phyloP scores from a whole-genome alignment of 2,888 invertebrate species.

The Smittia aterrima region DNA sequence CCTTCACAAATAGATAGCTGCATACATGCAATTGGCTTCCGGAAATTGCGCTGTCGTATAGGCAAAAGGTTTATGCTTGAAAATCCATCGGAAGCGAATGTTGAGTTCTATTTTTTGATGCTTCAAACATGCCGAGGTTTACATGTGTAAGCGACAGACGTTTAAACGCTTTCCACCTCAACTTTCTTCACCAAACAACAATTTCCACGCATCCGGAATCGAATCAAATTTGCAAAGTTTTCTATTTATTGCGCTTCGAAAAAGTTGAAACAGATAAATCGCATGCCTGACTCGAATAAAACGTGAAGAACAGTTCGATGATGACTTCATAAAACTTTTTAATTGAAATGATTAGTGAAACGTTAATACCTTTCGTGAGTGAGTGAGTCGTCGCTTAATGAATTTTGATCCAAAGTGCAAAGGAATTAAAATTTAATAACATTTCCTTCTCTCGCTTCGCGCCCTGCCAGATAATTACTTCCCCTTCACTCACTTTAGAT shows the following conservation, averaged over 20 bases:
- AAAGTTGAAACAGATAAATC: slow-evolving; percentile 23
- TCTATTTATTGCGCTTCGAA: not conserved
- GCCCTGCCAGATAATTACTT: slow-evolving; percentile 18
- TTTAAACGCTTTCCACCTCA: not conserved
- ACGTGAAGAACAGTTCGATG: not conserved
- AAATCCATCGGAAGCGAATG: slow-evolving; percentile 5
- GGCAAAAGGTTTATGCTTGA: not conserved
- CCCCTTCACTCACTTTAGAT: slow-evolving; percentile 29
- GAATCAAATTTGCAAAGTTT: not conserved
- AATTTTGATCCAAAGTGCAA: slow-evolving; percentile 24
- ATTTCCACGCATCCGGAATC: slow-evolving; percentile 14
- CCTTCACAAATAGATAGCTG: slow-evolving; percentile 22
- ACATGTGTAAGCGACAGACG: slow-evolving; percentile 1
- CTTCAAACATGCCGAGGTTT: not conserved
- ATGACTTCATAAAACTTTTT: slow-evolving; percentile 13
- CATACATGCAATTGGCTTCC: not conserved
- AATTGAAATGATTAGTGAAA: slow-evolving; percentile 20
- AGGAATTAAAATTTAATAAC: slow-evolving; percentile 22
- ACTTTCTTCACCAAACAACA: not conserved
- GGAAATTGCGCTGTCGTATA: slow-evolving; percentile 40
- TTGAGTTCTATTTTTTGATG: slow-evolving; percentile 4
- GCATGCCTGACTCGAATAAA: slow-evolving; percentile 10
- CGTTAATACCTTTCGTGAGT: not conserved
- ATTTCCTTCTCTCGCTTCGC: slow-evolving; percentile 11
- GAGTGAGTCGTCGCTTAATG: slow-evolving; percentile 25